Percentiles rank a stretch among this genome's conserved stretches.
Evolutionary conservation across 2,797 vertebrate species (phyloP).

Genomic region (Gymnopithys bicolor): DNA sequence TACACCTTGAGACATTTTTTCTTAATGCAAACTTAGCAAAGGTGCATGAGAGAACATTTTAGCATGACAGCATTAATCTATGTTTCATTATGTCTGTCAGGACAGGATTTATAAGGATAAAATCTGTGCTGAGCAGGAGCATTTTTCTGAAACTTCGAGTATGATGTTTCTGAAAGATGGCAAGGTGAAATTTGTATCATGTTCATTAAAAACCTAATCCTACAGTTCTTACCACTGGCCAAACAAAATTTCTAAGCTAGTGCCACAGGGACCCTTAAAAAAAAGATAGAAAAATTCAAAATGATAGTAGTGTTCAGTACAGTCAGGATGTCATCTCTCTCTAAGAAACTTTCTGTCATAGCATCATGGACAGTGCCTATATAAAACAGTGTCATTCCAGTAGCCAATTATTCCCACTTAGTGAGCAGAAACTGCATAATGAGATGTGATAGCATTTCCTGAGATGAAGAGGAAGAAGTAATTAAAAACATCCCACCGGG

Average conservation of each 20-base stretch:
- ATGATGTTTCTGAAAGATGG: background rate
- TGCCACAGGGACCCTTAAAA: background rate
- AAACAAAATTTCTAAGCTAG: background rate
- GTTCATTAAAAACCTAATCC: background rate
- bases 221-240: background rate
- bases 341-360: background rate
- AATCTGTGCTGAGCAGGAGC: background rate
- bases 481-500: background rate
- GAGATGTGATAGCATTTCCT: background rate
- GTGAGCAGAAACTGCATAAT: background rate
- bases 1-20: background rate
- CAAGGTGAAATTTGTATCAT: background rate
- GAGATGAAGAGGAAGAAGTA: background rate
- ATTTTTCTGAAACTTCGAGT: background rate
- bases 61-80: background rate
- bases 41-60: background rate
- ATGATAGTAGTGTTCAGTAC: background rate
- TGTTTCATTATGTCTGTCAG: slow-evolving; percentile 8
- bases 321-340: background rate
- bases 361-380: background rate
- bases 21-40: background rate
- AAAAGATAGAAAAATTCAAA: background rate
- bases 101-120: background rate
- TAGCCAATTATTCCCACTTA: background rate
- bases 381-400: background rate